Conservation (phyloP, 2,888 invertebrate genomes). For the Agapostemon virescens region DNA sequence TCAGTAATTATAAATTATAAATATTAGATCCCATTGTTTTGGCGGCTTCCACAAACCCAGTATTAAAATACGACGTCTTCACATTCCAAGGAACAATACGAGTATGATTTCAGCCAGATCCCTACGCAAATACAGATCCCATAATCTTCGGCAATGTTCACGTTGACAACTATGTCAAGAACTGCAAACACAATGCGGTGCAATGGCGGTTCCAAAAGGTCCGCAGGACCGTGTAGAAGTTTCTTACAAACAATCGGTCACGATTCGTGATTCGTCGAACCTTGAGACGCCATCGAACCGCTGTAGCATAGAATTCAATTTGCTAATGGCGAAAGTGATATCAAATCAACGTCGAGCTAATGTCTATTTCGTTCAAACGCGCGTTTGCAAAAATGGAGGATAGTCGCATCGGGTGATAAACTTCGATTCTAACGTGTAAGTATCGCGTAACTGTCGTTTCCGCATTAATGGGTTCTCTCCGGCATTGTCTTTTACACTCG, state of each 20-base stretch:
- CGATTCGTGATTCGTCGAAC: background rate
- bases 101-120: no score
- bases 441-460: constrained; percentile 21
- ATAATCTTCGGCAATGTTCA: background rate
- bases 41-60: no score
- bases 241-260: background rate
- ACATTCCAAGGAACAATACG: background rate
- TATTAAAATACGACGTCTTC: background rate
- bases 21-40: no score
- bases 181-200: constrained; percentile 21
- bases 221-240: background rate
- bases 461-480: constrained; percentile 9
- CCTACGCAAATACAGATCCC: background rate
- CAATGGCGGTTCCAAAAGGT: constrained; percentile 12
- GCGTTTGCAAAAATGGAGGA: constrained; percentile 7
- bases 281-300: background rate
- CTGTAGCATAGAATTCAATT: background rate
- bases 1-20: no score
- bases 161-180: constrained; percentile 28
- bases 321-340: constrained; percentile 36
- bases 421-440: constrained; percentile 19
- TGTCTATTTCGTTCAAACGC: constrained; percentile 28
- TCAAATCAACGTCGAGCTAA: constrained; percentile 17
- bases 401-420: background rate
- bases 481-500: background rate